Evolutionary conservation across 2,888 invertebrate genomes (phyloP).

Genomic region (Hemicrepidius hirtus): DNA sequence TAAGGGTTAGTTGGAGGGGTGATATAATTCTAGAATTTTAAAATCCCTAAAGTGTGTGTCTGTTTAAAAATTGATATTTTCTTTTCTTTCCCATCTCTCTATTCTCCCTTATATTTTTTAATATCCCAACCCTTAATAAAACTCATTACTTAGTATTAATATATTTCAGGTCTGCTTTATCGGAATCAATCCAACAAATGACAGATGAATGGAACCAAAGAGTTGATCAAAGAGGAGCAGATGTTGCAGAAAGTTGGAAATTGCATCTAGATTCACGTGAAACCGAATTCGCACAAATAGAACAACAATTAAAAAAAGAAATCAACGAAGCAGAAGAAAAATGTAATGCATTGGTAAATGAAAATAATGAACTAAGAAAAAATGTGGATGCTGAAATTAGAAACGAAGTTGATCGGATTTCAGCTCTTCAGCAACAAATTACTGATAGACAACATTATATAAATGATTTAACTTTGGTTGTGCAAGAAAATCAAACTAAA

Average conservation of each 20-base stretch:
- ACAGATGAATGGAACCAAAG: conserved; percentile 73
- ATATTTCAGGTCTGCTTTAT: conserved; percentile 44
- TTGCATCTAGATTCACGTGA: conserved; percentile 80
- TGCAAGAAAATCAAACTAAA: conserved; percentile 63
- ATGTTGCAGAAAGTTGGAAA: conserved; percentile 83
- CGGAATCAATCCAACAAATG: conserved; percentile 59
- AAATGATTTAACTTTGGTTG: conserved; percentile 61
- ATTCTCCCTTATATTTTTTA: too few species aligned
- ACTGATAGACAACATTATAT: conserved; percentile 64
- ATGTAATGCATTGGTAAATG: conserved; percentile 67
- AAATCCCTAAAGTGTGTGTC: too few species aligned
- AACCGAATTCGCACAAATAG: conserved; percentile 75
- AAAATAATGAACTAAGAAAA: conserved; percentile 69
- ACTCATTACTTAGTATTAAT: neutral
- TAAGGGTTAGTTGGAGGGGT: too few species aligned
- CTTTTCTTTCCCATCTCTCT: too few species aligned
- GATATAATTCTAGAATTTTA: too few species aligned
- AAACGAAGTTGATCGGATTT: conserved; percentile 68
- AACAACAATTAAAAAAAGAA: conserved; percentile 74
- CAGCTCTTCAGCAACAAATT: conserved; percentile 68
- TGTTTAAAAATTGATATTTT: too few species aligned
- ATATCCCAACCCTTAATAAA: too few species aligned
- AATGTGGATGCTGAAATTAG: conserved; percentile 70
- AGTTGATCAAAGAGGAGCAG: conserved; percentile 80
- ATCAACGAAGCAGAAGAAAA: conserved; percentile 73